These are phyloP conservation scores for Echinometra lucunter DNA, from an alignment of 53 echinoderm and acorn worm genomes.

Conservation along the genomic window DNA sequence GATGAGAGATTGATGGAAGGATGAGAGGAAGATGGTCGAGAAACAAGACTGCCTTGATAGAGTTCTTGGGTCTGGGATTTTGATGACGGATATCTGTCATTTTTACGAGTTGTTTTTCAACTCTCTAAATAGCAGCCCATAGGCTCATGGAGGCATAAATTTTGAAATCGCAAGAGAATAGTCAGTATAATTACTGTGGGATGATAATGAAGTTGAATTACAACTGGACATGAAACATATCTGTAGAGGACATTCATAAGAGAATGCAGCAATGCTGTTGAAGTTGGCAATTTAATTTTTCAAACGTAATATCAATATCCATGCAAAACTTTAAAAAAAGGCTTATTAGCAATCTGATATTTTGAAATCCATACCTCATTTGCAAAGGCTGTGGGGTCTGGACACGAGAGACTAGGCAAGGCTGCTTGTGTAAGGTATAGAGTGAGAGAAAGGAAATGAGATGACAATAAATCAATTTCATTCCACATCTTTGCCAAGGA, in stretches of 20 bases:
- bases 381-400: neutral
- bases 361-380: neutral
- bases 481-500: conserved; percentile 9
- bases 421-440: neutral
- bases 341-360: neutral
- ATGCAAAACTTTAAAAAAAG: too few relatives aligned
- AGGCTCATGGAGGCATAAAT: neutral
- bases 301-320: too few relatives aligned
- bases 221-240: neutral
- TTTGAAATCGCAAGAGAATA: neutral
- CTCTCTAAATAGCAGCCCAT: neutral
- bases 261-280: neutral
- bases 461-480: conserved; percentile 65
- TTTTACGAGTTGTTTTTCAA: conserved; percentile 42
- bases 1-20: conserved; percentile 16
- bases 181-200: neutral
- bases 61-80: neutral
- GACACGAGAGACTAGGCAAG: conserved; percentile 16
- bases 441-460: conserved; percentile 50
- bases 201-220: neutral
- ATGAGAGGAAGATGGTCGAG: neutral
- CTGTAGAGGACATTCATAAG: neutral
- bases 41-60: neutral
- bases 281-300: neutral
- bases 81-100: conserved; percentile 15